Conservation (phyloP, 1,140 invertebrate species). For the Paraescarpia echinospica region DNA sequence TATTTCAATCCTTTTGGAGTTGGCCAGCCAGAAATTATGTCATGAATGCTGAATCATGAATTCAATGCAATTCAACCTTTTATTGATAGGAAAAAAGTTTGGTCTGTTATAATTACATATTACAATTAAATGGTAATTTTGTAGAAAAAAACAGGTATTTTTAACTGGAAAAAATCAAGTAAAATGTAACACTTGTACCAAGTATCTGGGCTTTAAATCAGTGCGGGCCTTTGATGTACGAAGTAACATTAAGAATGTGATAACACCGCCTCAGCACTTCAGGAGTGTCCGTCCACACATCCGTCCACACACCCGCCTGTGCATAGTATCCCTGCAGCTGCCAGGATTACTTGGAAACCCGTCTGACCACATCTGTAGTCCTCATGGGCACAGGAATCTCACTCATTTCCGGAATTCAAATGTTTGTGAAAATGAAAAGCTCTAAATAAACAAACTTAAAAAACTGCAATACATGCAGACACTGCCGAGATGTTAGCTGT, state of each 20-base stretch:
- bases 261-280: neutral
- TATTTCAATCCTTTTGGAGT: neutral
- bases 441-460: neutral
- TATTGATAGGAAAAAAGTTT: neutral
- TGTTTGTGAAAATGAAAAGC: neutral
- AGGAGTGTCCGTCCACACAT: neutral
- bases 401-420: neutral
- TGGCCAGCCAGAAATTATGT: neutral
- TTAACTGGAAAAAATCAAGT: neutral
- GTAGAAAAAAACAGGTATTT: no score
- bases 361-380: neutral
- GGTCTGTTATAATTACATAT: neutral
- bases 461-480: neutral
- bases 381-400: neutral
- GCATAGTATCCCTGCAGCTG: neutral
- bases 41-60: neutral
- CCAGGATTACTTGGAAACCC: neutral
- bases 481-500: neutral
- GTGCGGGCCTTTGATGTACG: neutral
- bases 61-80: neutral
- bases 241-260: neutral
- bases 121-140: no score
- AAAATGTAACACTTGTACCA: neutral
- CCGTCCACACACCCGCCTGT: neutral
- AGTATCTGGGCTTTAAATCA: neutral